Evolutionary conservation across 2,888 invertebrate genomes (phyloP).

Genomic region (Himalopsyche anomala): DNA sequence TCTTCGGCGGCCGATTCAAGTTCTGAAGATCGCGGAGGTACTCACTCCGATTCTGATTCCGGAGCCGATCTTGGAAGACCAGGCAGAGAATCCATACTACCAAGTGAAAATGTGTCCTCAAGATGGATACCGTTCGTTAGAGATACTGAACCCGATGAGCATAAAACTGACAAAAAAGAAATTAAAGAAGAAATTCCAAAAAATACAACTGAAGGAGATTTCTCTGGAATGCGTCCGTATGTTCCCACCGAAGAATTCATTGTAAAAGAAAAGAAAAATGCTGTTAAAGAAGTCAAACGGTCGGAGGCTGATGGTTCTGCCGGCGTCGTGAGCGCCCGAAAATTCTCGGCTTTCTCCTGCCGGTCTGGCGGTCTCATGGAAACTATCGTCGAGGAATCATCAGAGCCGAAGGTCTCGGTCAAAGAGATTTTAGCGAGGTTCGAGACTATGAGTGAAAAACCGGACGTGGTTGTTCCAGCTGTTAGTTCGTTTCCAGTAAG

Average conservation of each 20-base stretch:
- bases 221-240: not conserved
- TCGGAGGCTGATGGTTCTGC: conserved; percentile 49
- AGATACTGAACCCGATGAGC: conserved; percentile 63
- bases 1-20: conserved; percentile 81
- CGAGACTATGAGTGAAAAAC: conserved; percentile 81
- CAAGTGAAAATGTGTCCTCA: conserved; percentile 67
- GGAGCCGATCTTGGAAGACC: conserved; percentile 79
- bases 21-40: conserved; percentile 78
- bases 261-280: conserved; percentile 65
- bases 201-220: conserved; percentile 66
- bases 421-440: conserved; percentile 89
- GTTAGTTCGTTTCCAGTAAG: too few species aligned
- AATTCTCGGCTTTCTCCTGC: conserved; percentile 74
- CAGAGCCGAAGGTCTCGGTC: conserved; percentile 89
- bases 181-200: conserved; percentile 49
- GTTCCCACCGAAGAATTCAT: not conserved
- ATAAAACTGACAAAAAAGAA: conserved; percentile 52
- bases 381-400: conserved; percentile 87
- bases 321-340: conserved; percentile 58
- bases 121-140: conserved; percentile 64
- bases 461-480: conserved; percentile 67
- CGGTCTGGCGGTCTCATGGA: conserved; percentile 85
- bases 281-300: conserved; percentile 38
- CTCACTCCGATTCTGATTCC: conserved; percentile 80
- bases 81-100: conserved; percentile 70